A percentile compares a stretch with the other conserved stretches of the same genome.
These are phyloP conservation scores for Leptinotarsa defecta DNA, from an alignment of 1,140 invertebrate genomes.

Conservation along the genomic window DNA sequence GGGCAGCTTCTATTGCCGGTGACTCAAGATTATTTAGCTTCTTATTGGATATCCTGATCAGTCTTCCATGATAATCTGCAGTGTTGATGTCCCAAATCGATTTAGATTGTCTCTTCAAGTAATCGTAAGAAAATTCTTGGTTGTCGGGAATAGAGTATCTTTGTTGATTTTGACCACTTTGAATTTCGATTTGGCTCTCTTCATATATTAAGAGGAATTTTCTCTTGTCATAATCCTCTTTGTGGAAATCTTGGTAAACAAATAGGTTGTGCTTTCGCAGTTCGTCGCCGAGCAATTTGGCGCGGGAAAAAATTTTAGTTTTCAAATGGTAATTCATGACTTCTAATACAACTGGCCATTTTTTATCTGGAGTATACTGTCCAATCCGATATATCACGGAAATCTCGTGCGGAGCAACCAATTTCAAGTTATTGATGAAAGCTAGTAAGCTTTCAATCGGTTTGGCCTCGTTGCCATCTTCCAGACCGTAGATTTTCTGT, in stretches of 20 bases:
- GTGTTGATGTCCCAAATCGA: too few species aligned
- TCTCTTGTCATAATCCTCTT: background rate
- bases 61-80: too few species aligned
- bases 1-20: too few species aligned
- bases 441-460: background rate
- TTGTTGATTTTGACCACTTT: too few species aligned
- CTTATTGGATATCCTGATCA: too few species aligned
- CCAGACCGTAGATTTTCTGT: background rate
- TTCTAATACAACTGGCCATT: background rate
- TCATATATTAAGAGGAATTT: background rate
- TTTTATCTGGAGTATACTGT: background rate
- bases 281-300: background rate
- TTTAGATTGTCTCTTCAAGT: too few species aligned
- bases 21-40: too few species aligned
- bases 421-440: background rate
- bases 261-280: background rate
- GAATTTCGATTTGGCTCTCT: background rate
- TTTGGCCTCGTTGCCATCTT: background rate
- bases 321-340: background rate
- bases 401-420: background rate
- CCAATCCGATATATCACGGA: background rate
- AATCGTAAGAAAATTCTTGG: too few species aligned
- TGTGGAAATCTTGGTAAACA: background rate
- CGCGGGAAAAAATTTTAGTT: background rate
- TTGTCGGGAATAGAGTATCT: too few species aligned